Base-by-base conservation (phyloP, 2,797 vertebrate species). In the Tarsius wallacei region DNA sequence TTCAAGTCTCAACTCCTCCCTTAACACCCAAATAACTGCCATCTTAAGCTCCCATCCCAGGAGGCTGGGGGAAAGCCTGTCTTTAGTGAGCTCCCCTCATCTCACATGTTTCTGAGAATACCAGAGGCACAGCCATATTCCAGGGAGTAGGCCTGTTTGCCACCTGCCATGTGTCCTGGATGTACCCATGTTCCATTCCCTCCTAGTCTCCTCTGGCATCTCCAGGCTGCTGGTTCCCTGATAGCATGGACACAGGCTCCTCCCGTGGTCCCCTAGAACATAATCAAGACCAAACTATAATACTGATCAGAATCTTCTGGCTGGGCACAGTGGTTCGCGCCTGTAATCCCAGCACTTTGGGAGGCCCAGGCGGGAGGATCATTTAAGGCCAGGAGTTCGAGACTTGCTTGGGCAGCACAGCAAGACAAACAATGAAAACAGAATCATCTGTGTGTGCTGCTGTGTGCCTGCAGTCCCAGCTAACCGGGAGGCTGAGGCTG, bases 21-120 rank as follows among this genome's bases (percentile, higher is more conserved):
- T 47, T 68, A 66, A 74, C 17, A 21, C 33, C 21, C 64, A 59
- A 57, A 51, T 33, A 63, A 11, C n/a, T 78, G 64, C 12, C 51
- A 28, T 13, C 51, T 26, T 22, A 36, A 36, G 55, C 26, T 36
- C 13, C 42, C 11, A 9, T 4, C 17, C 74, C 57, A n/a, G 7
- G 16, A 71, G 14, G 7, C 33, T 49, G 22, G 17, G 22, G 61
- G 47, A 57, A 81, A 66, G 42, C 24, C 66, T 6, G 13, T 42
- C 63, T n/a, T 70, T 4, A 0, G 14, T 0, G 7, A 7, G 5
- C 49, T 15, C 47, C 28, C 49, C 63, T n/a, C 13, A 0, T 13
- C 49, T 22, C 73, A 68, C 16, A 14, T 21, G 16, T 21, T 19
- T 47, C 61, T 71, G 59, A 77, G 66, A 73, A 55, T 26, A 15